phyloP scores from a whole-genome alignment of 53 echinoderm and acorn worm genomes.

The Antedon mediterranea region DNA sequence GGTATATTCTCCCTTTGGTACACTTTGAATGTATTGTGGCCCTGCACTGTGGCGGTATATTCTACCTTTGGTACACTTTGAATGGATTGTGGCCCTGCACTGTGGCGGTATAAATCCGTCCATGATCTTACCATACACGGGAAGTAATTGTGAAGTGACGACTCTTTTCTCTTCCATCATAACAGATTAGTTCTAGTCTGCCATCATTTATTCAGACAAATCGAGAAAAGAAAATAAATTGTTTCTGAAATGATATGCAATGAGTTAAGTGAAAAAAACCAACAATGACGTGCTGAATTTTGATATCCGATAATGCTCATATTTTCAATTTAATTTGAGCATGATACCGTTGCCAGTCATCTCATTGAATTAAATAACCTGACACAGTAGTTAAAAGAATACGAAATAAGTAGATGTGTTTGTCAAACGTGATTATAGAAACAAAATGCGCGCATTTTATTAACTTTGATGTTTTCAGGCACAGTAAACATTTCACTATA shows the following conservation, averaged over 20 bases:
- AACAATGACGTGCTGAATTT: neutral
- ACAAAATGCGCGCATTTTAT: neutral
- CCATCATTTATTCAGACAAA: neutral
- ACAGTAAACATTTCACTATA: too few relatives aligned
- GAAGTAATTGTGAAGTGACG: too few relatives aligned
- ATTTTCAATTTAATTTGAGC: neutral
- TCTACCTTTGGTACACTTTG: too few relatives aligned
- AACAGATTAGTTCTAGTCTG: neutral
- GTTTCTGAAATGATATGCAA: neutral
- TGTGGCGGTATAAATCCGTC: too few relatives aligned
- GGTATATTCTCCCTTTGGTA: too few relatives aligned
- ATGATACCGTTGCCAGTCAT: neutral
- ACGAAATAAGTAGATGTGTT: neutral
- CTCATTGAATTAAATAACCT: neutral
- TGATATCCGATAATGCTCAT: neutral
- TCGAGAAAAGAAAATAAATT: neutral
- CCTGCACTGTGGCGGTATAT: too few relatives aligned
- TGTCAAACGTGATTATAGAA: neutral
- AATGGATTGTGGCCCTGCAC: too few relatives aligned
- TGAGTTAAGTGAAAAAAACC: neutral
- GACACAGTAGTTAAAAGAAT: neutral
- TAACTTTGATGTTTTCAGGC: too few relatives aligned
- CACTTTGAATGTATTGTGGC: too few relatives aligned
- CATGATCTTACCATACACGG: too few relatives aligned
- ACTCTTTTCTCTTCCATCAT: neutral